Conservation (phyloP, 37 sponge, comb jelly and placozoan species). For the Oopsacas minuta region DNA sequence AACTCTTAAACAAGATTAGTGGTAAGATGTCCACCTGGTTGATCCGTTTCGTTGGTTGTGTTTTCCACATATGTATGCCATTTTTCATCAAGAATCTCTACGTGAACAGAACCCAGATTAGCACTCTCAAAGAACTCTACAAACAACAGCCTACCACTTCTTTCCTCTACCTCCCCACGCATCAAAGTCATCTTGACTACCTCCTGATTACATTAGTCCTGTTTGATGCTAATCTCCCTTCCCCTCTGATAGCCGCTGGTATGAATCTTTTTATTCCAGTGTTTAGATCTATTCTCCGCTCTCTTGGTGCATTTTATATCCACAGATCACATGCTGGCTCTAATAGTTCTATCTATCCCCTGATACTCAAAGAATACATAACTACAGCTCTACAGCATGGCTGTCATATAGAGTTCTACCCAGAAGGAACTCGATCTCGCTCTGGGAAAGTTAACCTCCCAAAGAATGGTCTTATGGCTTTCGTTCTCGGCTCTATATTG, state of each 20-base stretch:
- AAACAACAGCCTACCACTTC: not conserved
- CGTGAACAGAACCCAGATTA: conserved; percentile 8
- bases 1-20: not conserved
- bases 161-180: conserved; percentile 16
- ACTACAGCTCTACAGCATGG: not conserved
- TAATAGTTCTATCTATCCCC: not conserved
- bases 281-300: not conserved
- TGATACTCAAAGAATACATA: not conserved
- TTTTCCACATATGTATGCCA: conserved; percentile 9
- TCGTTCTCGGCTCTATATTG: not conserved
- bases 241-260: conserved; percentile 4
- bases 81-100: not conserved
- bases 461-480: not conserved
- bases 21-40: not conserved
- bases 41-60: not conserved
- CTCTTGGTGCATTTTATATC: not conserved
- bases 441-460: not conserved
- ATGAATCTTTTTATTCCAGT: conserved; percentile 4
- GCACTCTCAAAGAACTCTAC: not conserved
- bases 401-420: not conserved
- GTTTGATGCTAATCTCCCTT: not conserved
- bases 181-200: not conserved
- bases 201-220: not conserved
- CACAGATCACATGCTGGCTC: not conserved
- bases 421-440: conserved; percentile 1